Percentiles rank a stretch among this genome's conserved stretches.
phyloP scores from a whole-genome alignment of 2,888 invertebrate genomes.

The Eupithecia vulgata region DNA sequence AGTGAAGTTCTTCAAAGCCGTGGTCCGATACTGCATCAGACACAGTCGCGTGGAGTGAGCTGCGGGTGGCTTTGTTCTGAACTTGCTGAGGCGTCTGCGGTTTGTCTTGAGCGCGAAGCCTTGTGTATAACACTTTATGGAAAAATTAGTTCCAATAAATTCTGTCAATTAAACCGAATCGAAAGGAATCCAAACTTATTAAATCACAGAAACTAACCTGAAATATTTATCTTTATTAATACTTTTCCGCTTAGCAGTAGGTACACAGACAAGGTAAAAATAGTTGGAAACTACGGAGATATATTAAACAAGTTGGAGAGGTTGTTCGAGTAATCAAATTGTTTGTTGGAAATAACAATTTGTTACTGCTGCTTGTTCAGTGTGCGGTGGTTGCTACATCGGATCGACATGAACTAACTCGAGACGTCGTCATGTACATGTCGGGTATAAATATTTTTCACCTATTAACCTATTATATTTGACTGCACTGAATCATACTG shows the following conservation, averaged over 20 bases:
- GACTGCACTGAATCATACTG: no score
- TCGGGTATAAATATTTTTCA: no score
- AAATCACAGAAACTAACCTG: not conserved
- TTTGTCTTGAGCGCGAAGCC: not conserved
- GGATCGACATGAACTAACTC: no score
- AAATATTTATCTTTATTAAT: not conserved
- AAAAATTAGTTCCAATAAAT: not conserved
- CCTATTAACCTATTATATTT: no score
- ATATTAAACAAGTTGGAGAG: constrained; percentile 35
- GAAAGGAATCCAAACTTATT: not conserved
- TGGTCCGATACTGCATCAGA: constrained; percentile 8
- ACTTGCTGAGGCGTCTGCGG: not conserved
- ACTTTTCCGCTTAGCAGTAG: constrained; percentile 14
- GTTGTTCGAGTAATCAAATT: constrained; percentile 32
- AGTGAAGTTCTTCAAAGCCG: constrained; percentile 11
- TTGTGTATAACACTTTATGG: not conserved
- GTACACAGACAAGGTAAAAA: constrained; percentile 23
- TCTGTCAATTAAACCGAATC: not conserved
- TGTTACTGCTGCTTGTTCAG: not conserved
- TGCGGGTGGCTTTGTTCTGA: not conserved
- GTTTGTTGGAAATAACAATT: constrained; percentile 27
- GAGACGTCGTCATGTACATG: no score
- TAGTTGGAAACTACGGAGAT: constrained; percentile 32
- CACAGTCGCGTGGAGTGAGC: constrained; percentile 6
- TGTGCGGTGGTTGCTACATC: not conserved